Conservation (phyloP, 2,888 invertebrate genomes). For the Prosopocoilus inquinatus region DNA sequence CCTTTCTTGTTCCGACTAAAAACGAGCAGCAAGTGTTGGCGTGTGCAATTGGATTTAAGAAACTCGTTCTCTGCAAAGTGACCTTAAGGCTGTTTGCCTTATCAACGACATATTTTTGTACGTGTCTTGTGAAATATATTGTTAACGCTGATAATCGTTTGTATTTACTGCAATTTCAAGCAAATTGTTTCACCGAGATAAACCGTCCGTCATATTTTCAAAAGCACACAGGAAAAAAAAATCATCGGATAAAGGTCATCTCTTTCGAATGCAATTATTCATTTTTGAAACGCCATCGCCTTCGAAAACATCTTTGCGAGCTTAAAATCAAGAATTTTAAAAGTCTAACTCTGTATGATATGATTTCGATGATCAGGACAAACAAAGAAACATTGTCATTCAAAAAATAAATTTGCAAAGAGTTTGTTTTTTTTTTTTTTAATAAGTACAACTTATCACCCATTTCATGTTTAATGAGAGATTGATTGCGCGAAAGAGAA, state of each 20-base stretch:
- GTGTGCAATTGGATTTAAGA: conserved; percentile 10
- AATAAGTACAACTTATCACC: too few relatives aligned
- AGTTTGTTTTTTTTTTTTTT: too few relatives aligned
- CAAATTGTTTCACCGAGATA: background rate
- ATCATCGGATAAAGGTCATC: background rate
- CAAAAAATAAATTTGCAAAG: too few relatives aligned
- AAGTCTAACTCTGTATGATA: too few relatives aligned
- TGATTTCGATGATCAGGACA: too few relatives aligned
- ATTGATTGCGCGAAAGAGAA: too few relatives aligned
- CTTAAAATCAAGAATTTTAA: background rate
- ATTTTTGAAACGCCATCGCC: background rate
- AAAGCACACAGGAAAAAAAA: too few relatives aligned
- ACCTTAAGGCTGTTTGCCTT: conserved; percentile 8
- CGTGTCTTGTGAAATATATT: conserved; percentile 1
- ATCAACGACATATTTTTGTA: conserved; percentile 5
- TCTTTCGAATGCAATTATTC: too few relatives aligned
- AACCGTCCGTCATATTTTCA: too few relatives aligned
- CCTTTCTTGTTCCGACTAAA: too few relatives aligned
- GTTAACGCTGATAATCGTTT: conserved; percentile 1
- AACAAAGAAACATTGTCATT: too few relatives aligned
- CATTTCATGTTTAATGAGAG: too few relatives aligned
- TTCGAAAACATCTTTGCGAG: background rate
- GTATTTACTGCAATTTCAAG: background rate
- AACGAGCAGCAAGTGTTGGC: background rate
- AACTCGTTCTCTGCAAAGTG: conserved; percentile 13